These are phyloP conservation scores for Cylloceria caligata DNA, from an alignment of 2,888 invertebrate genomes.

Conservation along the genomic window DNA sequence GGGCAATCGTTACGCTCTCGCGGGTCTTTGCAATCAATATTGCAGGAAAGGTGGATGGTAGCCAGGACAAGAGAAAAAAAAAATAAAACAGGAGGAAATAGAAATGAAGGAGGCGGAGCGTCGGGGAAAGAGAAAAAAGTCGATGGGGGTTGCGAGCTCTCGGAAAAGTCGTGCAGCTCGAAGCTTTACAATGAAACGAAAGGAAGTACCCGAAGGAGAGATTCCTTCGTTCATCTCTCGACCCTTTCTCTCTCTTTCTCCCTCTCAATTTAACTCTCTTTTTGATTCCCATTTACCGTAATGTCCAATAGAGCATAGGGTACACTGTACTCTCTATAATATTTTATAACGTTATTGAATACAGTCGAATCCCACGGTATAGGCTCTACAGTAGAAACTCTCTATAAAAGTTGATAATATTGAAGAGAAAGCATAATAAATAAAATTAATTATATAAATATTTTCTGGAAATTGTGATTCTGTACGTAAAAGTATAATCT, in stretches of 20 bases:
- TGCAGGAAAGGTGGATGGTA: constrained; percentile 77
- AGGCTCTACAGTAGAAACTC: not conserved
- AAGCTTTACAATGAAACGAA: constrained; percentile 67
- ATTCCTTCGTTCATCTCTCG: constrained; percentile 56
- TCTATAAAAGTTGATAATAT: not conserved
- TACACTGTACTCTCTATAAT: constrained; percentile 22
- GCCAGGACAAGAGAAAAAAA: constrained; percentile 58
- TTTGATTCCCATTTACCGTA: constrained; percentile 58
- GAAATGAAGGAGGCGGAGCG: constrained; percentile 32
- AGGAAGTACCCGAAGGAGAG: constrained; percentile 53
- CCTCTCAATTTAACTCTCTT: constrained; percentile 26
- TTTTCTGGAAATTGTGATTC: not conserved
- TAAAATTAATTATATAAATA: not conserved
- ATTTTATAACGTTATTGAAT: constrained; percentile 6
- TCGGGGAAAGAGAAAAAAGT: constrained; percentile 51
- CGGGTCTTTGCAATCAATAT: constrained; percentile 80
- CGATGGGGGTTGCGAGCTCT: constrained; percentile 42
- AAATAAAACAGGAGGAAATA: constrained; percentile 48
- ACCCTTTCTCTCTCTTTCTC: constrained; percentile 1
- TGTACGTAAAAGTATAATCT: too few species aligned
- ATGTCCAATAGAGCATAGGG: constrained; percentile 41
- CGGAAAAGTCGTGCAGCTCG: constrained; percentile 57
- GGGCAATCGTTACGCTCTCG: constrained; percentile 74
- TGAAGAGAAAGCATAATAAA: too few species aligned
- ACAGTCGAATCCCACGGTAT: constrained; percentile 17